phyloP scores from a whole-genome alignment of 2,113 vertebrate species.

The Ellobius talpinus region DNA sequence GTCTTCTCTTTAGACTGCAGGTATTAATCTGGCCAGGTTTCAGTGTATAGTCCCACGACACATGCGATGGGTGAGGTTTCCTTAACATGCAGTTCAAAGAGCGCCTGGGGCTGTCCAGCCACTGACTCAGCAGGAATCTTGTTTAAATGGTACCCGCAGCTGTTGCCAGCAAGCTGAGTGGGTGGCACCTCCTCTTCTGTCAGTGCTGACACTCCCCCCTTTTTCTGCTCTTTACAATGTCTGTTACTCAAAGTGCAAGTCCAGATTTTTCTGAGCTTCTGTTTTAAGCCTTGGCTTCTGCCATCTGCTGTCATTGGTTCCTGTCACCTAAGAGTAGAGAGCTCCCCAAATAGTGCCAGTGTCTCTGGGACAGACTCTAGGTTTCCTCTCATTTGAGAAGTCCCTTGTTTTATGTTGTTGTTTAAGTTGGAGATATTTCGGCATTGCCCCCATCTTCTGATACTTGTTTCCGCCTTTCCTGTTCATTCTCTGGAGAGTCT shows the following conservation, averaged over 20 bases:
- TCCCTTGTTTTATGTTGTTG: background rate
- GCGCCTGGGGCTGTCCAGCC: background rate
- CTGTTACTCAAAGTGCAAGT: background rate
- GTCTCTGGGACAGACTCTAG: background rate
- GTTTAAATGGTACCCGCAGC: background rate
- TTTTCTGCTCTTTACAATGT: background rate
- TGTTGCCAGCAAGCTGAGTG: background rate
- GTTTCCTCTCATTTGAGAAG: background rate
- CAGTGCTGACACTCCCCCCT: rapidly evolving
- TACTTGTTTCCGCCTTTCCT: background rate
- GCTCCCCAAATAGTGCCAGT: background rate
- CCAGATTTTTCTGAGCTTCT: background rate
- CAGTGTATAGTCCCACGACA: background rate
- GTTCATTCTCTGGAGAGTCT: background rate
- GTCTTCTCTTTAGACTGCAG: background rate
- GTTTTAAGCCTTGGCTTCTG: background rate
- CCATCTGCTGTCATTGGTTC: background rate
- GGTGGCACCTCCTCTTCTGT: background rate
- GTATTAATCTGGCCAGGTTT: background rate
- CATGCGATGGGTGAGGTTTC: background rate
- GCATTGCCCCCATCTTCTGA: background rate
- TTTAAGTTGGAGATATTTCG: background rate
- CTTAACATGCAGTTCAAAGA: background rate
- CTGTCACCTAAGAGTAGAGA: background rate
- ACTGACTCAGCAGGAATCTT: background rate